A percentile compares a stretch with the other conserved stretches of the same genome.
Evolutionary conservation across 2,888 invertebrate species (phyloP).

Genomic region (Plebejus anna): DNA sequence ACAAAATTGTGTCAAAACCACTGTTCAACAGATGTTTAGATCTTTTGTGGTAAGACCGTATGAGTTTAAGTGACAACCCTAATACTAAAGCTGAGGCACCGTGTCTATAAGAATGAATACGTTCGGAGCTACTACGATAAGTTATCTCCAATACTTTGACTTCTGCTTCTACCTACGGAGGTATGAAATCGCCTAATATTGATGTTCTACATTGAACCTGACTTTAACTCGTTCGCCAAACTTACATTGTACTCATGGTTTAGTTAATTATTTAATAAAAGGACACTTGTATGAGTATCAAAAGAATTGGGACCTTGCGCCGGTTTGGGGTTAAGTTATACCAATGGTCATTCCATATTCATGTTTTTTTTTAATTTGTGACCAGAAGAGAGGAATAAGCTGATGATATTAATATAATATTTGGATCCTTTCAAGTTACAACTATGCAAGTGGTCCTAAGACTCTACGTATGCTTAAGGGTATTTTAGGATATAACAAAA

Average conservation of each 20-base stretch:
- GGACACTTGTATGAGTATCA: no score
- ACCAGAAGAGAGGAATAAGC: no score
- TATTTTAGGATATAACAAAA: neutral
- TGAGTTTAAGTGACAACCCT: constrained; percentile 44
- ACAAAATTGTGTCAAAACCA: no score
- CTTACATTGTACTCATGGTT: neutral
- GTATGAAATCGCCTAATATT: constrained; percentile 66
- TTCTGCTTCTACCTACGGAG: constrained; percentile 50
- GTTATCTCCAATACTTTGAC: constrained; percentile 66
- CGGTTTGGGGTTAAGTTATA: no score
- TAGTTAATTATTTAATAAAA: neutral
- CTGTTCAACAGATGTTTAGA: no score
- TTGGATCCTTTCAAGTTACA: no score
- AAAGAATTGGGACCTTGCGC: no score
- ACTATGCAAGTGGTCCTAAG: no score
- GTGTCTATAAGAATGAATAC: constrained; percentile 61
- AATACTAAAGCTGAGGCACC: constrained; percentile 47
- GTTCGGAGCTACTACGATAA: constrained; percentile 58
- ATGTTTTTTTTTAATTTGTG: no score
- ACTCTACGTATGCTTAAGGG: neutral
- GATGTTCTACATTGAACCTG: constrained; percentile 73
- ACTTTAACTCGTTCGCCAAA: constrained; percentile 43
- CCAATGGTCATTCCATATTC: no score
- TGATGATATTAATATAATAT: no score
- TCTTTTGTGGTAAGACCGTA: no score